These are phyloP conservation scores for Ptilonorhynchus violaceus DNA, from an alignment of 2,113 vertebrate species.

Conservation along the genomic window DNA sequence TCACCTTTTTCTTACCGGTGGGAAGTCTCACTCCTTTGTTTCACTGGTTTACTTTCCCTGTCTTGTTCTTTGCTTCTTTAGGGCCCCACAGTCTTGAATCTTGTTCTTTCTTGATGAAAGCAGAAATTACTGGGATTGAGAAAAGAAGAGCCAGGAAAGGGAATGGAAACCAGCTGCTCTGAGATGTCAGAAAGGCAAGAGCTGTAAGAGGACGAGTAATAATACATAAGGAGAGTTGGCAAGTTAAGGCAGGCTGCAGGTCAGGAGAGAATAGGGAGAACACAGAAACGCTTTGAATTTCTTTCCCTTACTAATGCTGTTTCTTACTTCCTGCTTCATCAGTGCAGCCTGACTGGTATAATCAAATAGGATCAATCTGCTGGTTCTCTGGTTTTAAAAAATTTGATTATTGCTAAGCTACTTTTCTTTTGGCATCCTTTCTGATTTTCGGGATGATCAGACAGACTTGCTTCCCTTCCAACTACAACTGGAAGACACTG, in stretches of 20 bases:
- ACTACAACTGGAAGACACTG: background rate
- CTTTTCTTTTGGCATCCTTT: background rate
- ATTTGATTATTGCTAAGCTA: background rate
- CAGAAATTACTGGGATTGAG: conserved; percentile 31
- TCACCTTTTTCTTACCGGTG: background rate
- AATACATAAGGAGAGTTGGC: background rate
- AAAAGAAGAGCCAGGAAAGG: conserved; percentile 33
- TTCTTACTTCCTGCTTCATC: background rate
- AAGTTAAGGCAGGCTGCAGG: background rate
- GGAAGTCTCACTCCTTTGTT: background rate
- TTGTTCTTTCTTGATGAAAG: conserved; percentile 1
- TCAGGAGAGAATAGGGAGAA: background rate
- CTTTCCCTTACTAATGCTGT: background rate
- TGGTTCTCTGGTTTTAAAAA: background rate
- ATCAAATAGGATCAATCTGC: background rate
- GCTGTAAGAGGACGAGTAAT: background rate
- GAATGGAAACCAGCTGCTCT: conserved; percentile 58
- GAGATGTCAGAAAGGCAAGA: conserved; percentile 22
- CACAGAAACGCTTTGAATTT: background rate
- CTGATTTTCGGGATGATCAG: background rate
- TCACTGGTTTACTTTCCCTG: background rate
- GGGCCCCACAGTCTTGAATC: conserved; percentile 17
- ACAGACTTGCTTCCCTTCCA: background rate
- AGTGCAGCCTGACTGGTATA: background rate
- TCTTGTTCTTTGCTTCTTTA: background rate